Base-by-base conservation (phyloP, 2,113 vertebrate species). In the Mastomys coucha region DNA sequence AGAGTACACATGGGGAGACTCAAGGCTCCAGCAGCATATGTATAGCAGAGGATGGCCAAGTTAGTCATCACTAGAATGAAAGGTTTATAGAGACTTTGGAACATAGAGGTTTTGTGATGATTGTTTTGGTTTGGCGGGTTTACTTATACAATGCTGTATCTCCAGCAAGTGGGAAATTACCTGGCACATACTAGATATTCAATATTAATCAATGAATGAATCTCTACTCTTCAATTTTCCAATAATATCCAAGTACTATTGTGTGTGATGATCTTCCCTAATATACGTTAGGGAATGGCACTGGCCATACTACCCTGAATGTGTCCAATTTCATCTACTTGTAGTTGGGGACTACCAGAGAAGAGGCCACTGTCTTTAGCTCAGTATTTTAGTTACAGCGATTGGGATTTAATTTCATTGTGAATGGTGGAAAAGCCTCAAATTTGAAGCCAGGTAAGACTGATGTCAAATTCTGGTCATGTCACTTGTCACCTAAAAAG, bases 401-500 rank as follows among this genome's bases (percentile, higher is more conserved):
- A 93, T 53, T 58, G 0, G 67, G 17, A 53, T 36, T 93, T 94
- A 73, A 88, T 96, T 86, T 91, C 51, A 88, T 49, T 89, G 92
- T 91, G 14, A 85, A 10, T 31, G 84, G 10, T 85, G 39, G 56
- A 92, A 95, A 90, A 19, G 20, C 4, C 11, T 81, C 77, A 67
- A 51, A 93, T 94, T 73, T 86, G 86, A 93, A 97, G 63, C 86
- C 53, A 84, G 4, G n/a, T 42, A 67, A 81, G 70, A 81, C n/a
- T 63, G 86, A 65, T 82, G 86, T 89, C 49, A 88, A 93, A 98
- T 91, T 97, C 82, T 89, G 19, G 11, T 87, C 84, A 24, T 90
- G 69, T 80, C 58, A 22, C 24, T 70, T 94, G n/a, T 95, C 94
- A 95, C 60, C 76, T 65, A 69, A 77, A 65, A 82, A 77, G 82